Evolutionary conservation across 2,113 vertebrate species (phyloP).

Genomic region (Aix galericulata): DNA sequence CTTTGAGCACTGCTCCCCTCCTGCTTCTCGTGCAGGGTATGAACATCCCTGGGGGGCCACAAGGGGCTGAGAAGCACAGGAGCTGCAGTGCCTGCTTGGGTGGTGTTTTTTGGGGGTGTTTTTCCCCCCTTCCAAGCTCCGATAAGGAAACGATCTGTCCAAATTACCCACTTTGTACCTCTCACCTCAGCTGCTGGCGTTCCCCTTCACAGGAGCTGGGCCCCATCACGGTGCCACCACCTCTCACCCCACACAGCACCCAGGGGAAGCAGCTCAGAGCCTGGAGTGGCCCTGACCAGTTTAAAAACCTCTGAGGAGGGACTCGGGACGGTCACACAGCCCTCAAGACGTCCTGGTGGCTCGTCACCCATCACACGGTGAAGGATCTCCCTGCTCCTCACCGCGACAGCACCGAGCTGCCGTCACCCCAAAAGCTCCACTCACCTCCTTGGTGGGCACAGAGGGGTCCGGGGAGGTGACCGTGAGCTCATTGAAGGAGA

Average conservation of each 20-base stretch:
- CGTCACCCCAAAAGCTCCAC: background rate
- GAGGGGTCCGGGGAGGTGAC: rapidly evolving
- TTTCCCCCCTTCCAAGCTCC: conserved; percentile 28
- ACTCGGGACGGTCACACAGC: background rate
- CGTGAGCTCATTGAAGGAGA: rapidly evolving
- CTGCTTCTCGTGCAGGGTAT: background rate
- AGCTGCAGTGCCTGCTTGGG: background rate
- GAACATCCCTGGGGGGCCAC: background rate
- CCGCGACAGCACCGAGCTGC: background rate
- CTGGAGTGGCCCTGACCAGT: background rate
- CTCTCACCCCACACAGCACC: background rate
- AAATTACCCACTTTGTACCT: background rate
- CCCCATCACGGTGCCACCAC: rapidly evolving
- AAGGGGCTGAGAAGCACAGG: background rate
- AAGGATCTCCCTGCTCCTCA: no score
- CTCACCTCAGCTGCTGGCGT: background rate
- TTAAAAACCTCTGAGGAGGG: background rate
- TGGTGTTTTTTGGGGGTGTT: no score
- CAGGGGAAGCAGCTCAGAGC: background rate
- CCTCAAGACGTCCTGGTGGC: background rate
- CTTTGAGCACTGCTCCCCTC: conserved; percentile 1
- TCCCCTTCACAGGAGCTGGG: rapidly evolving
- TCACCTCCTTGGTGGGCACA: background rate
- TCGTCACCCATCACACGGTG: background rate
- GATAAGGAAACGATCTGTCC: conserved; percentile 30